phyloP scores from a whole-genome alignment of 1,140 invertebrate species.

The Prorops nasuta region DNA sequence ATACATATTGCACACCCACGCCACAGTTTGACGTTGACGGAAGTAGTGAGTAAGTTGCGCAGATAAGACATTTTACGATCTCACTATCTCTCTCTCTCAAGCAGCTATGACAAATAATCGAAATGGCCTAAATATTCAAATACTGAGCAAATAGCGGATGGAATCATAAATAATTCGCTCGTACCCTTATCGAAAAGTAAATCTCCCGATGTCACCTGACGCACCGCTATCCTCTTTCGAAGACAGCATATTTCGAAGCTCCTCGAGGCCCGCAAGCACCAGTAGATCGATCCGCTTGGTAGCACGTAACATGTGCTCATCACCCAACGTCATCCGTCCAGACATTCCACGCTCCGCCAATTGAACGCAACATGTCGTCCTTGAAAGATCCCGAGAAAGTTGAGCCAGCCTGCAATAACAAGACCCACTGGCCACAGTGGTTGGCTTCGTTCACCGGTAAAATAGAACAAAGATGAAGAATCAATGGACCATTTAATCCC shows the following conservation, averaged over 20 bases:
- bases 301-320: conserved; percentile 1
- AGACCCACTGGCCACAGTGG: conserved; percentile 36
- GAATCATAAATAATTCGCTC: conserved; percentile 24
- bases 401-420: conserved; percentile 1
- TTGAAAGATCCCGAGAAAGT: conserved; percentile 4
- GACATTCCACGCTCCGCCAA: background rate
- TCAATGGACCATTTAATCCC: no score
- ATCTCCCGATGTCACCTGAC: conserved; percentile 9
- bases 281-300: conserved; percentile 3
- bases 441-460: conserved; percentile 29
- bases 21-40: no score
- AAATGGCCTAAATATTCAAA: conserved; percentile 14
- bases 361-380: conserved; percentile 8
- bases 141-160: conserved; percentile 1
- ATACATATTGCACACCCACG: no score
- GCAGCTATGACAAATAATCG: no score
- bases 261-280: conserved; percentile 10
- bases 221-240: conserved; percentile 6
- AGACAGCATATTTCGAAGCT: no score
- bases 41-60: no score
- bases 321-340: background rate
- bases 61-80: no score
- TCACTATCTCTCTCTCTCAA: no score
- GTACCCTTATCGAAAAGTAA: conserved; percentile 26
- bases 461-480: no score